These are phyloP conservation scores for Troides aeacus DNA, from an alignment of 2,888 invertebrate genomes.

Conservation along the genomic window DNA sequence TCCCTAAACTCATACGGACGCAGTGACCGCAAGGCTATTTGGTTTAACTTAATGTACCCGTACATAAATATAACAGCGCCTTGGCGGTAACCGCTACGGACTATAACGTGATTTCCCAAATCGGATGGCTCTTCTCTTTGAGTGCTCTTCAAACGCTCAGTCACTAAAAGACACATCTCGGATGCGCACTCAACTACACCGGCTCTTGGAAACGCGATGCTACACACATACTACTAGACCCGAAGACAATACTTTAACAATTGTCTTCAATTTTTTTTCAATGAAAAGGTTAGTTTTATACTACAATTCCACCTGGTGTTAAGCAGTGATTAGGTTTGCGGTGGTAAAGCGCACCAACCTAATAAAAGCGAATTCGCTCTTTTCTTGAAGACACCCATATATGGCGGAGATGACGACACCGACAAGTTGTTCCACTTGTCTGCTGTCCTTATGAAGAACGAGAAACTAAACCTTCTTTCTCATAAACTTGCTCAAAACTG, in stretches of 20 bases:
- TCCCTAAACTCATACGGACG: neutral
- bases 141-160: slow-evolving; percentile 64
- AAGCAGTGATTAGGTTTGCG: no score
- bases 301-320: no score
- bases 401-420: no score
- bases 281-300: no score
- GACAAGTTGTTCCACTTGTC: no score
- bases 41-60: slow-evolving; percentile 20
- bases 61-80: slow-evolving; percentile 31
- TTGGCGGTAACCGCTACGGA: slow-evolving; percentile 33
- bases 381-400: no score
- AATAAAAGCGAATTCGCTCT: no score
- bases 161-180: slow-evolving; percentile 36
- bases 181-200: slow-evolving; percentile 42
- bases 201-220: slow-evolving; percentile 53
- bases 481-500: no score
- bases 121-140: slow-evolving; percentile 62
- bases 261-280: neutral
- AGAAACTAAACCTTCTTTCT: no score
- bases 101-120: slow-evolving; percentile 74
- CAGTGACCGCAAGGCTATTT: slow-evolving; percentile 4
- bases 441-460: no score
- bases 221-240: slow-evolving; percentile 30
- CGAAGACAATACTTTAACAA: slow-evolving; percentile 20
- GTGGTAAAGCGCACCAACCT: no score